Evolutionary conservation across 2,888 invertebrate species (phyloP).

Genomic region (Drosophila tripunctata): DNA sequence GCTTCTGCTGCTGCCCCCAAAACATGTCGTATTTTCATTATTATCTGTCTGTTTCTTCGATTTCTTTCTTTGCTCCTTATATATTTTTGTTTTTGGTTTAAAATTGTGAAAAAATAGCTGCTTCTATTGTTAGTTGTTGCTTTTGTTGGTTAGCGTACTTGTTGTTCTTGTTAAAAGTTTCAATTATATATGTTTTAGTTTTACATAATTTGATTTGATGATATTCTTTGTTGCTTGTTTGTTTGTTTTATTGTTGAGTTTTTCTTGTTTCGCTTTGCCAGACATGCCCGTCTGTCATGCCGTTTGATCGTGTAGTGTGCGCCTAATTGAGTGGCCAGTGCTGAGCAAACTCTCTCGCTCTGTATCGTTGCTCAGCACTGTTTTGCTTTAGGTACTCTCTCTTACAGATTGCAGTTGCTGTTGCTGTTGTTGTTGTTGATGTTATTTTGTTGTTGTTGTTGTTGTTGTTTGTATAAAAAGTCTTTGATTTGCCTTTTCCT

Average conservation of each 20-base stretch:
- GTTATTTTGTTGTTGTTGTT: constrained; percentile 43
- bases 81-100: constrained; percentile 48
- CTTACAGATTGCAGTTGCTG: constrained; percentile 42
- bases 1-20: constrained; percentile 23
- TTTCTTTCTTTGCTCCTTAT: constrained; percentile 10
- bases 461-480: constrained; percentile 69
- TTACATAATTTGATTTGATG: constrained; percentile 74
- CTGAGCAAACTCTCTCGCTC: constrained; percentile 5
- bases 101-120: constrained; percentile 78
- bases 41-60: constrained; percentile 1
- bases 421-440: constrained; percentile 45
- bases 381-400: constrained; percentile 44
- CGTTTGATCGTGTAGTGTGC: constrained; percentile 46
- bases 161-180: constrained; percentile 58
- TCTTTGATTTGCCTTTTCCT: constrained; percentile 70
- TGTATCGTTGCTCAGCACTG: constrained; percentile 32
- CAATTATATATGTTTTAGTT: constrained; percentile 53
- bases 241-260: constrained; percentile 6
- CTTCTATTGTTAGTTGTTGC: constrained; percentile 68
- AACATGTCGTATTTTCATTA: constrained; percentile 17
- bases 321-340: constrained; percentile 48
- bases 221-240: constrained; percentile 44
- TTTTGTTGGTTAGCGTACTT: constrained; percentile 37
- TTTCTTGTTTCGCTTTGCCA: not conserved
- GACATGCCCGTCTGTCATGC: not conserved